Percentiles rank a stretch among this genome's conserved stretches.
Conservation (phyloP, 2,113 vertebrate genomes). For the Megaceryle torquata region DNA sequence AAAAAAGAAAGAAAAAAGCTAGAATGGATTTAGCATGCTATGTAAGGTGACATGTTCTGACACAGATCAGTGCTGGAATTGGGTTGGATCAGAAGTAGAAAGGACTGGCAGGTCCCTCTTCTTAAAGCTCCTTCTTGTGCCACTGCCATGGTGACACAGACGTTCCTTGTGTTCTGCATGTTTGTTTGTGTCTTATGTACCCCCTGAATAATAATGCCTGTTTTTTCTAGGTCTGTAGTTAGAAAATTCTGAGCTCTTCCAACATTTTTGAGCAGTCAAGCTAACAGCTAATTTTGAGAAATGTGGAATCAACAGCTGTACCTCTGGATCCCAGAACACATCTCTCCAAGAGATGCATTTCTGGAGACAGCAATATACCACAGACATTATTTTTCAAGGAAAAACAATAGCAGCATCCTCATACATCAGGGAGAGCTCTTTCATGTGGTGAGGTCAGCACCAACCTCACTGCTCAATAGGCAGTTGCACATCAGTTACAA, state of each 20-base stretch:
- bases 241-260: neutral
- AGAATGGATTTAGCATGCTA: neutral
- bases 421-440: neutral
- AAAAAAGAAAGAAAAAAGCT: neutral
- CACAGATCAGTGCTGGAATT: neutral
- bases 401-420: neutral
- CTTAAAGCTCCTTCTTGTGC: neutral
- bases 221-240: neutral
- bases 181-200: neutral
- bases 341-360: neutral
- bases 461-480: fast-evolving
- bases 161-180: neutral
- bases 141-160: neutral
- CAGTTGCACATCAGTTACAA: neutral
- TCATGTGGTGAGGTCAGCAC: neutral
- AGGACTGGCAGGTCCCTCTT: neutral
- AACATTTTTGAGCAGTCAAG: neutral
- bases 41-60: neutral
- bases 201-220: neutral
- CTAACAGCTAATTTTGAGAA: neutral
- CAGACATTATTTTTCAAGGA: neutral
- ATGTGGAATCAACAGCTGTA: neutral
- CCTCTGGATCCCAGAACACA: neutral
- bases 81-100: neutral
- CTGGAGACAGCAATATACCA: neutral